A percentile compares a stretch with the other conserved stretches of the same genome.
These are phyloP conservation scores for Promerops cafer DNA, from an alignment of 2,113 vertebrate genomes.

Conservation along the genomic window DNA sequence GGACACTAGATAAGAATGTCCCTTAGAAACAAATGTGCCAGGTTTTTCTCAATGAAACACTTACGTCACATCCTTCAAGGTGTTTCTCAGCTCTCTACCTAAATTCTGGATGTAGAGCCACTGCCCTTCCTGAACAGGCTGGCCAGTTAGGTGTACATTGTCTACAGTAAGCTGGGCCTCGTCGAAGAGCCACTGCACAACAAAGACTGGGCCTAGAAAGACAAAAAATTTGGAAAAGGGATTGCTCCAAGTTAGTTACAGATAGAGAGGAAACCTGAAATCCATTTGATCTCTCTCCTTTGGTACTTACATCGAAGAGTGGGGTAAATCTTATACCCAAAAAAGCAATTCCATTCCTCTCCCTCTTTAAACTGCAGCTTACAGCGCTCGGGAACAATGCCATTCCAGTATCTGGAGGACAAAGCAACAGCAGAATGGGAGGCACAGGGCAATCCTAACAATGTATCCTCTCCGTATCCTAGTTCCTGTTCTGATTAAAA, in stretches of 20 bases:
- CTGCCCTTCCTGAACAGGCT: constrained; percentile 94
- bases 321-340: constrained; percentile 95
- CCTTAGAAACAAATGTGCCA: not conserved
- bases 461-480: not conserved
- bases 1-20: not conserved
- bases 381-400: constrained; percentile 89
- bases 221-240: not conserved
- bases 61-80: constrained; percentile 94
- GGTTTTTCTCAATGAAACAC: constrained; percentile 31
- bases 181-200: constrained; percentile 98
- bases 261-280: not conserved
- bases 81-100: constrained; percentile 90
- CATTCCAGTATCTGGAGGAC: constrained; percentile 88
- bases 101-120: constrained; percentile 97
- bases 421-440: not conserved
- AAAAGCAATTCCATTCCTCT: constrained; percentile 98
- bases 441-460: not conserved
- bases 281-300: not conserved
- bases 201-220: constrained; percentile 86
- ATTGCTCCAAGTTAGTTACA: not conserved
- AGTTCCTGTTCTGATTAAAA: not conserved
- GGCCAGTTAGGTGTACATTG: constrained; percentile 93
- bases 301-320: constrained; percentile 88
- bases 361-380: constrained; percentile 83
- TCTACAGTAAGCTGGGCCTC: constrained; percentile 96